phyloP scores from a whole-genome alignment of 2,113 vertebrate genomes.

The Crotalus horridus region DNA sequence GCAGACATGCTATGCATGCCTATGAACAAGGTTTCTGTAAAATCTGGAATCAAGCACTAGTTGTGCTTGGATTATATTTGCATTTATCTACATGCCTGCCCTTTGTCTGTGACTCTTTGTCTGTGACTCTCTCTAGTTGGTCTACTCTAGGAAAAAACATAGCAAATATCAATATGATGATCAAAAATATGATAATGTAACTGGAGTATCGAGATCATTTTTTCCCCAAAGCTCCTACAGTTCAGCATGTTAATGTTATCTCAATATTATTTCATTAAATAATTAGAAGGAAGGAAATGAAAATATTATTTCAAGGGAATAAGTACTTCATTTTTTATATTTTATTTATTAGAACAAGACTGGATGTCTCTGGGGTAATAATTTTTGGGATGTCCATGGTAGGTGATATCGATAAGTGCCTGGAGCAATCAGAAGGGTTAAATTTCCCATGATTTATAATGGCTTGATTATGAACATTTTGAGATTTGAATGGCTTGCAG shows the following conservation, averaged over 20 bases:
- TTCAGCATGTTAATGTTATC: neutral
- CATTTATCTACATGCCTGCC: neutral
- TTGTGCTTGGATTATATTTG: neutral
- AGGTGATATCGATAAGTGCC: neutral
- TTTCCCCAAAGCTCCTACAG: neutral
- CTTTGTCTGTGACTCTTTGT: neutral
- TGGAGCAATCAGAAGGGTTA: neutral
- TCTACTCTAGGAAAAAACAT: neutral
- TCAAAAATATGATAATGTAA: neutral
- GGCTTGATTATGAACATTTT: neutral
- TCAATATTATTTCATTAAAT: neutral
- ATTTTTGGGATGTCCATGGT: no score
- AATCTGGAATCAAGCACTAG: neutral
- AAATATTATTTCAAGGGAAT: neutral
- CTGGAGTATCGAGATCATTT: neutral
- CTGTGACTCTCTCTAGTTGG: neutral
- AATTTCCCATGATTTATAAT: neutral
- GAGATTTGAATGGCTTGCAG: rapidly evolving
- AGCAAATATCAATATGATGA: neutral
- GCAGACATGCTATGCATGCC: neutral
- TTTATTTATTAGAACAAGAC: neutral
- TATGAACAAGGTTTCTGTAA: neutral
- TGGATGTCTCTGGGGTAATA: neutral
- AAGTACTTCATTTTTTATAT: neutral
- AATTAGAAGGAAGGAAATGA: neutral